Conservation (phyloP, 2,113 vertebrate genomes). For the cattle (Bos taurus) region DNA sequence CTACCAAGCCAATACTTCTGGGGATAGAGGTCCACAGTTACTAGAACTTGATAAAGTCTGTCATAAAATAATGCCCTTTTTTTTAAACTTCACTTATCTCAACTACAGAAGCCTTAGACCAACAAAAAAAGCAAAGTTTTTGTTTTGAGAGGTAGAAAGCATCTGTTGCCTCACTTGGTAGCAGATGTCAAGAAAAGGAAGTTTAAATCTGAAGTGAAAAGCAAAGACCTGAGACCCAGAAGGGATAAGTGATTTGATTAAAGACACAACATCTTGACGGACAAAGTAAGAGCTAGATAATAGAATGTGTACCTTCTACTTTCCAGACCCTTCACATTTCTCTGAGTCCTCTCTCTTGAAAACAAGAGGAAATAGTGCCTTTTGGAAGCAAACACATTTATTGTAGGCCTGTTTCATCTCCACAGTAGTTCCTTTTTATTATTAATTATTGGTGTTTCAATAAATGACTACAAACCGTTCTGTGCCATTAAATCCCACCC, state of each 20-base stretch:
- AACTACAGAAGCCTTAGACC: background rate
- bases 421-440: background rate
- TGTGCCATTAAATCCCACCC: background rate
- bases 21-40: background rate
- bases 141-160: background rate
- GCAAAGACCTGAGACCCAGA: background rate
- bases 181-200: background rate
- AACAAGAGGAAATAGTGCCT: background rate
- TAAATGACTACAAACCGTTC: background rate
- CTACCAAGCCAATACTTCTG: background rate
- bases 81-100: background rate
- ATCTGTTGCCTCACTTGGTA: background rate
- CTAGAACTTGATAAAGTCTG: background rate
- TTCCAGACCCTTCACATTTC: background rate
- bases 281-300: background rate
- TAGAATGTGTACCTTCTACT: background rate
- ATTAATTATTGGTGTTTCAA: conserved; percentile 3
- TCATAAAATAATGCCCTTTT: background rate
- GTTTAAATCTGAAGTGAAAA: background rate
- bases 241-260: background rate
- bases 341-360: background rate
- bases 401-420: background rate
- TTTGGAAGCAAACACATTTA: conserved; percentile 13
- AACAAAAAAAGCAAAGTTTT: background rate
- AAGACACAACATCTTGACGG: background rate